Evolutionary conservation across 2,888 invertebrate genomes (phyloP).

Genomic region (Oxytorus armatus): DNA sequence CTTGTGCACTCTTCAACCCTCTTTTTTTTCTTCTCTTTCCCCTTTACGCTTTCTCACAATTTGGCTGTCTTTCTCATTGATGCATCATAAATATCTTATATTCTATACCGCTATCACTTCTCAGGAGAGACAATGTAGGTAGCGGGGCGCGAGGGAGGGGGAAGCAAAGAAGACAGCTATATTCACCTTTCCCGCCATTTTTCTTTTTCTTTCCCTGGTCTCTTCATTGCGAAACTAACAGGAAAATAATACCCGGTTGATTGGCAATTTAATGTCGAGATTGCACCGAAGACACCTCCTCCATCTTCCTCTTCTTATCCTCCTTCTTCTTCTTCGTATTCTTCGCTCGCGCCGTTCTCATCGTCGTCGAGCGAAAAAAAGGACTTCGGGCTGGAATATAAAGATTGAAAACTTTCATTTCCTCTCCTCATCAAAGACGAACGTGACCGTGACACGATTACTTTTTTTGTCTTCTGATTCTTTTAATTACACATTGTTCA

Average conservation of each 20-base stretch:
- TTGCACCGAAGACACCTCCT: conserved; percentile 76
- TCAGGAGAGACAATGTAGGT: conserved; percentile 27
- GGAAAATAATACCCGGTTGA: conserved; percentile 83
- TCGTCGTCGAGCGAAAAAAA: conserved; percentile 58
- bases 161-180: conserved; percentile 57
- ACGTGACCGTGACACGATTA: conserved; percentile 11
- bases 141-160: not conserved
- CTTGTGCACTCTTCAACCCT: not conserved
- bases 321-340: conserved; percentile 15
- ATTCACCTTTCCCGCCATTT: conserved; percentile 69
- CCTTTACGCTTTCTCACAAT: conserved; percentile 40
- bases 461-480: conserved; percentile 22
- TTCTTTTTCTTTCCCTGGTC: conserved; percentile 55
- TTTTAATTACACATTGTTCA: conserved; percentile 6
- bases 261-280: conserved; percentile 83
- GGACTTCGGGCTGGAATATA: conserved; percentile 59
- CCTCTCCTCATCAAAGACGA: not conserved
- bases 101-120: conserved; percentile 36
- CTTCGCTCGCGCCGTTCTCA: conserved; percentile 25
- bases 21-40: conserved; percentile 15
- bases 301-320: conserved; percentile 36
- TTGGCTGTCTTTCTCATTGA: conserved; percentile 41
- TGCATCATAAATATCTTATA: conserved; percentile 26
- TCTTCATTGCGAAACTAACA: conserved; percentile 77
- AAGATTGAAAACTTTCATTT: conserved; percentile 49